phyloP scores from a whole-genome alignment of 1,140 invertebrate genomes.

The Chrysomallon squamiferum region DNA sequence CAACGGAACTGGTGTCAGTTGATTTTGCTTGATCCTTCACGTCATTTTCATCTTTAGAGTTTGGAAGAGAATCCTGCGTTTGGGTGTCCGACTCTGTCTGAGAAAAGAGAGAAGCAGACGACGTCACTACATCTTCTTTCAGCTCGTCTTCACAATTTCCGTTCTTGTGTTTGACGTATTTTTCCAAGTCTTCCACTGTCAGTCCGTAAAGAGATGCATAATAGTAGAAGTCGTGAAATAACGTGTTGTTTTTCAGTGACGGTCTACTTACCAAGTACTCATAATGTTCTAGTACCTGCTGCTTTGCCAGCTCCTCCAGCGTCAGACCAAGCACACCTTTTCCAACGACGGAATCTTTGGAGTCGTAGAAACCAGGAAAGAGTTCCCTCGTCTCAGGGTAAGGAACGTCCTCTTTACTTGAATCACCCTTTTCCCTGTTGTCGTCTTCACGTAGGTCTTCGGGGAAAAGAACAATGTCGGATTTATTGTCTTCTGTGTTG shows the following conservation, averaged over 20 bases:
- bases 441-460: constrained; percentile 8
- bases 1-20: not conserved
- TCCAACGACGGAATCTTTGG: not conserved
- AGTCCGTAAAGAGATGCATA: constrained; percentile 37
- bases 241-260: constrained; percentile 18
- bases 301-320: constrained; percentile 9
- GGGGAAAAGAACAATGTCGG: constrained; percentile 10
- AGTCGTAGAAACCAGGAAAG: constrained; percentile 29
- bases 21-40: not conserved
- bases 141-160: not conserved
- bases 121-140: not conserved
- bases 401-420: not conserved
- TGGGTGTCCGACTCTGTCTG: not conserved
- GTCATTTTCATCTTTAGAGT: not conserved
- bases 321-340: not conserved
- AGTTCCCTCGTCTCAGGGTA: not conserved
- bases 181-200: constrained; percentile 23
- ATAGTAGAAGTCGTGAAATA: constrained; percentile 36
- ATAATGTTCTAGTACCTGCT: constrained; percentile 15
- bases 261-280: constrained; percentile 5
- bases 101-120: no score
- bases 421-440: not conserved
- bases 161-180: not conserved
- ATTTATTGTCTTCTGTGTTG: not conserved
- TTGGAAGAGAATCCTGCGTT: not conserved